Evolutionary conservation across 2,797 vertebrate species (phyloP).

Genomic region (Malurus splendens): DNA sequence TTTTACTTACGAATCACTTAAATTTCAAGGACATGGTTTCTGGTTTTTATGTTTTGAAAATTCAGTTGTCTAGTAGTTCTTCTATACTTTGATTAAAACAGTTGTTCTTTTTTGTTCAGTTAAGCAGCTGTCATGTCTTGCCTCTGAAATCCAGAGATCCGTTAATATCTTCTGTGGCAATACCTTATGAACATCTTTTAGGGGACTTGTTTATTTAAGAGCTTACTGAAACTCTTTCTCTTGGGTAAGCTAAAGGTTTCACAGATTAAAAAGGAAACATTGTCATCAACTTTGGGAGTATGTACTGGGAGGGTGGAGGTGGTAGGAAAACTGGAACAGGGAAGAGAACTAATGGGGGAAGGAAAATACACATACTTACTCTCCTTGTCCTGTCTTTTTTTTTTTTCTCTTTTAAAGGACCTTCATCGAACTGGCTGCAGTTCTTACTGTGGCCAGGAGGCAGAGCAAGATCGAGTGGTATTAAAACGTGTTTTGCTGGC

Average conservation of each 20-base stretch:
- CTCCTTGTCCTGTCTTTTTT: not conserved
- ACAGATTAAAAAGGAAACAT: not conserved
- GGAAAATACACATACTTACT: not conserved
- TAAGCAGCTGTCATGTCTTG: not conserved
- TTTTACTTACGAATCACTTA: not conserved
- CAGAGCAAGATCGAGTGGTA: constrained; percentile 94
- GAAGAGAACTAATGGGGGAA: not conserved
- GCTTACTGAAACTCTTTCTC: not conserved
- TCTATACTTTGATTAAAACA: not conserved
- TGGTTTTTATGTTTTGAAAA: not conserved
- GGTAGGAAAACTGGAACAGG: not conserved
- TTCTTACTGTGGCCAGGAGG: constrained; percentile 96
- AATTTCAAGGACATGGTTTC: not conserved
- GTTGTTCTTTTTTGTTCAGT: not conserved
- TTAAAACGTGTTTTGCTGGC: constrained; percentile 92
- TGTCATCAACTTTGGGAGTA: not conserved
- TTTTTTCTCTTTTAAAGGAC: constrained; percentile 74
- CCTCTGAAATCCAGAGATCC: not conserved
- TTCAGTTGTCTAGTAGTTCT: not conserved
- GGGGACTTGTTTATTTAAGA: not conserved
- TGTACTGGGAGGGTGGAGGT: not conserved
- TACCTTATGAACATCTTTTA: not conserved
- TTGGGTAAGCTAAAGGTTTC: not conserved
- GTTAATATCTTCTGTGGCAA: not conserved
- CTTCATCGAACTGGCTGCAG: constrained; percentile 97